Conservation (phyloP, 1,140 invertebrate species). For the Orius laevigatus region DNA sequence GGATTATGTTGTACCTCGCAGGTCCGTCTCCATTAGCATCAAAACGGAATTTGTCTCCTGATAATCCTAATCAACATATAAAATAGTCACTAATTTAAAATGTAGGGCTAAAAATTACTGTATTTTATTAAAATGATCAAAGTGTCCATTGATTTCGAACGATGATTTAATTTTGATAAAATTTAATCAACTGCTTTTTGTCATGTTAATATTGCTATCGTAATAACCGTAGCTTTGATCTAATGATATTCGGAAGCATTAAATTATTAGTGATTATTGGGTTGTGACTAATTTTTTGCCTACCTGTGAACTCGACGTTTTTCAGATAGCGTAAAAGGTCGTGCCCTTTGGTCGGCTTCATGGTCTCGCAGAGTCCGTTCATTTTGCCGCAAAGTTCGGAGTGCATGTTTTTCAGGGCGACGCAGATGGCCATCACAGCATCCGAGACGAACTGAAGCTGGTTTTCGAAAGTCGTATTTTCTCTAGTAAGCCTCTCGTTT, state of each 20-base stretch:
- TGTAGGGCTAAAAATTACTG: no score
- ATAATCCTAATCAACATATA: slow-evolving; percentile 44
- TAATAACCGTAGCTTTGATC: neutral
- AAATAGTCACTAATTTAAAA: neutral
- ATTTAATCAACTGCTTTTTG: no score
- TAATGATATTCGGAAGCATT: slow-evolving; percentile 4
- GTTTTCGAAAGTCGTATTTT: slow-evolving; percentile 70
- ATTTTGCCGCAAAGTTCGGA: slow-evolving; percentile 22
- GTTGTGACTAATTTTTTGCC: no score
- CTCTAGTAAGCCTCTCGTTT: slow-evolving; percentile 46
- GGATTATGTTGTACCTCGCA: slow-evolving; percentile 84
- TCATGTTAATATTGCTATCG: neutral
- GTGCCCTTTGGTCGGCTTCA: slow-evolving; percentile 75
- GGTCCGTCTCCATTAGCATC: slow-evolving; percentile 80
- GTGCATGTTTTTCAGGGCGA: slow-evolving; percentile 74
- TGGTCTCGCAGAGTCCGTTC: slow-evolving; percentile 64
- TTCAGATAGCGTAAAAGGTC: slow-evolving; percentile 67
- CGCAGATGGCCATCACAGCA: slow-evolving; percentile 79
- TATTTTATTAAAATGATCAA: no score
- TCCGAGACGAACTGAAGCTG: slow-evolving; percentile 87
- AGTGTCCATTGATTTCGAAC: no score
- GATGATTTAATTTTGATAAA: no score
- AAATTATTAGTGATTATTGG: slow-evolving; percentile 5
- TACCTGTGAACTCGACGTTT: slow-evolving; percentile 70
- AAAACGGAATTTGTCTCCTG: slow-evolving; percentile 78